Evolutionary conservation across 2,888 invertebrate genomes (phyloP), one percentile per base, ranked within the genome.

Genomic region (Geotrupes spiniger): DNA sequence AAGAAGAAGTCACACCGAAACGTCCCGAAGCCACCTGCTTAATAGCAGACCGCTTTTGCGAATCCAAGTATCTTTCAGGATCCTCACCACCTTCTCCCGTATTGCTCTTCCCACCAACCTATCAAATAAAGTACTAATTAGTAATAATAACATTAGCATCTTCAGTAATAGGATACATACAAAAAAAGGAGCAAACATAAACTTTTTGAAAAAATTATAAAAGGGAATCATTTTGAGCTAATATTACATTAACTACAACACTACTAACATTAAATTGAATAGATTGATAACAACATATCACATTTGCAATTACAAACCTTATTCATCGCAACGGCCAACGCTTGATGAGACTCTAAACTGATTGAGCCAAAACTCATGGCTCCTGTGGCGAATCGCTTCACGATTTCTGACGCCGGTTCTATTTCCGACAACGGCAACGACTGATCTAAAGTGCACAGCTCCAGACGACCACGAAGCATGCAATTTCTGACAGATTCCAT

Each of bases 1-100:
- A 99, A 0, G 95, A 89, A 9, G 96, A 94, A 0, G 97, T 99
- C 2, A 99, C 99, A 5, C 99, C 98, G 75, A 99, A 99, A 39
- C 99, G 83, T 4, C 98, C 99, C 4, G 96, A 96, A 4, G 99
- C 99, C 10, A 99, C 95, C 79, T 99, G 99, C 72, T 99, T 99
- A 68, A 99, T 99, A 5, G 97, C 89, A 0, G 98, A 98, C 8
- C 97, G 82, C 59, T 82, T 85, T 74, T 90, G 79, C 63, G 76
- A 71, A 62, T 82, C 80, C 49, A 91, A 74, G 70, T 93, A 95
- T 46, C 89, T 77, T 63, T 89, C 88, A 0, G 87, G 82, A 64
- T 87, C 81, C 71, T 89, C 89, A 48, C 92, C 99, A 49, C 99
- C 99, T 76, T 99, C 99, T 15, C 99, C 99, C 0, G 99, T 99